These are phyloP conservation scores for Conomelus anceps DNA, from an alignment of 2,888 invertebrate species.

Conservation along the genomic window DNA sequence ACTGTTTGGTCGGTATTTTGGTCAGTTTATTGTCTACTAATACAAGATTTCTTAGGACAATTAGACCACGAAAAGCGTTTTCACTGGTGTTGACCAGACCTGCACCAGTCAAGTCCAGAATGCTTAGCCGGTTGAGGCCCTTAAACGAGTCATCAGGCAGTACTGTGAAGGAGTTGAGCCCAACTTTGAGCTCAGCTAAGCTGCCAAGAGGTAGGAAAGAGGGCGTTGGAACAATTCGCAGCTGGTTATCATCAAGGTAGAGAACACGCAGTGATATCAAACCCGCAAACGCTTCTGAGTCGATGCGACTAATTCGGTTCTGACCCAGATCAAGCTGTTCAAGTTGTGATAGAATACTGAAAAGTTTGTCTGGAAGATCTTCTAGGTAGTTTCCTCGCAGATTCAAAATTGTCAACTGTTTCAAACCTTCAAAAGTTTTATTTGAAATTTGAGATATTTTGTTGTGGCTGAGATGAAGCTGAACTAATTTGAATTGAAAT, in stretches of 20 bases:
- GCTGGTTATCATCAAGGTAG: slow-evolving; percentile 76
- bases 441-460: slow-evolving; percentile 75
- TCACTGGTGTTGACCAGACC: slow-evolving; percentile 71
- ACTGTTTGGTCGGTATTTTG: slow-evolving; percentile 66
- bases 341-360: slow-evolving; percentile 64
- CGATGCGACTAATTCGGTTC: slow-evolving; percentile 74
- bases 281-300: slow-evolving; percentile 68
- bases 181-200: slow-evolving; percentile 76
- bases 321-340: slow-evolving; percentile 81
- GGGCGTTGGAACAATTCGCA: slow-evolving; percentile 67
- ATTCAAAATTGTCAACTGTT: slow-evolving; percentile 71
- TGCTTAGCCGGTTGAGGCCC: slow-evolving; percentile 65
- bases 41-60: slow-evolving; percentile 67
- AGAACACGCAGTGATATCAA: slow-evolving; percentile 68
- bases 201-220: slow-evolving; percentile 66
- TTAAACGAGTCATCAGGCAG: slow-evolving; percentile 72
- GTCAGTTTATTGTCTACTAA: slow-evolving; percentile 72
- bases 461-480: slow-evolving; percentile 76
- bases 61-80: slow-evolving; percentile 67
- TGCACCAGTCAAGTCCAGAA: slow-evolving; percentile 73
- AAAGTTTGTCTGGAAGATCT: slow-evolving; percentile 66
- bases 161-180: slow-evolving; percentile 70
- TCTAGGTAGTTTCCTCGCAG: slow-evolving; percentile 75
- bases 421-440: slow-evolving; percentile 70
- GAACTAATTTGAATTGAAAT: slow-evolving; percentile 72